Evolutionary conservation across 2,888 invertebrate species (phyloP).

Genomic region (Eupithecia subumbrata): DNA sequence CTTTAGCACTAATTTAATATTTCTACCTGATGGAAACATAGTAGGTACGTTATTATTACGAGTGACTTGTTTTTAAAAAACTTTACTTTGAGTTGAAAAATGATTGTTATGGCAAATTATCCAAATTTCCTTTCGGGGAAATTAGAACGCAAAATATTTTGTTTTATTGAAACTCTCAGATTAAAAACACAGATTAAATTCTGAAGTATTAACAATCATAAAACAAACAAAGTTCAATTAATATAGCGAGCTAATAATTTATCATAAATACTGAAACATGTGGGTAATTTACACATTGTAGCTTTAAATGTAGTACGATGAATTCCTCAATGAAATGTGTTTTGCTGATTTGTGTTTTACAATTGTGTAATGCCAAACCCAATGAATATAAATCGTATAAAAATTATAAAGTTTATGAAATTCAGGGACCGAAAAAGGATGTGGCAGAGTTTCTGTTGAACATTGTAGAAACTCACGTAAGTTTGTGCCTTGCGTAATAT

Average conservation of each 20-base stretch:
- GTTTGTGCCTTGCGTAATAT: background rate
- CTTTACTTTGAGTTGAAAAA: background rate
- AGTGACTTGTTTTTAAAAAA: no score
- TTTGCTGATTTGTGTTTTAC: conserved; percentile 22
- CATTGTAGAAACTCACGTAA: conserved; percentile 18
- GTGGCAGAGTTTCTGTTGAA: conserved; percentile 8
- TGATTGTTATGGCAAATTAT: background rate
- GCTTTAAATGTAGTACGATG: conserved; percentile 16
- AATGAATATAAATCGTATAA: conserved; percentile 26
- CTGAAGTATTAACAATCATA: background rate
- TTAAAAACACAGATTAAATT: no score
- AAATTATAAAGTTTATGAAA: conserved; percentile 28
- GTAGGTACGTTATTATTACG: no score
- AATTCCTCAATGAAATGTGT: conserved; percentile 10
- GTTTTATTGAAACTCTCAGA: no score
- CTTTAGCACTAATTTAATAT: background rate
- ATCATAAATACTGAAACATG: conserved; percentile 26
- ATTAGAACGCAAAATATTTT: no score
- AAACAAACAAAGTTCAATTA: background rate
- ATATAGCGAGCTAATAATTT: conserved; percentile 5
- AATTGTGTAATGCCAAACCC: background rate
- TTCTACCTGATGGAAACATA: background rate
- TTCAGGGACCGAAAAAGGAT: conserved; percentile 24
- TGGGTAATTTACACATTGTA: conserved; percentile 6
- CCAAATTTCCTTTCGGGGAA: no score